Base-by-base conservation (phyloP, 2,113 vertebrate genomes). In the Crotalus horridus region DNA sequence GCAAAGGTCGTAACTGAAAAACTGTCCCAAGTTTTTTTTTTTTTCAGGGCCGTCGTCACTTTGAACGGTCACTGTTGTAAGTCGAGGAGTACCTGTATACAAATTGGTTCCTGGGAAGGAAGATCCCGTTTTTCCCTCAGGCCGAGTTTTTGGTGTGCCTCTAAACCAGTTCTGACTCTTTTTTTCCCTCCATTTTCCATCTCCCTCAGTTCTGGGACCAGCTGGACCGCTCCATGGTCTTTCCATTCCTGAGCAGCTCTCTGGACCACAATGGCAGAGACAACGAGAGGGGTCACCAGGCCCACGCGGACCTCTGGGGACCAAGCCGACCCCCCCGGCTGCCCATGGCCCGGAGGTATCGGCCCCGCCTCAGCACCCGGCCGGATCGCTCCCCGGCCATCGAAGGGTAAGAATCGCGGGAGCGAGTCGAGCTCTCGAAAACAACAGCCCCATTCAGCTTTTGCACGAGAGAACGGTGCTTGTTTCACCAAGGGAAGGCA, bases 301-400 rank as follows among this genome's bases (percentile, higher is more conserved):
- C 97, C 10, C 97, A 97, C 6, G 95, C 97, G 1, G 99, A 99
- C 33, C 98, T 99, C 88, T 99, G 99, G 98, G 98, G 98, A 43
- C 98, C 98, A 0, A 97, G 98, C 23, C 98, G 98, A 0, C 98
- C 98, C 13, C 98, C 98, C 3, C 98, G 99, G 59, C 95, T 99
- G 93, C 98, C 99, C 89, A 96, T 97, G 97, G 97, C 98, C 23
- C 98, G 98, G 95, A 96, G 99, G 94, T 99, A 98, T 94, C 95
- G 99, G 6, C 98, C 98, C 89, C 98, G 98, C 64, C 99, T 98
- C 95, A 99, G 98, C 95, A 98, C 98, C 23, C 98, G 99, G 69
- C 99, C 99, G 0, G 99, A 99, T 93, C 98, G 99, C 89, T 99
- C 99, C 0, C 99, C 99, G 0, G 99, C 99, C 43, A 98, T 99